Base-by-base conservation (phyloP, 2,797 vertebrate species). In the Pangasius krempfi region DNA sequence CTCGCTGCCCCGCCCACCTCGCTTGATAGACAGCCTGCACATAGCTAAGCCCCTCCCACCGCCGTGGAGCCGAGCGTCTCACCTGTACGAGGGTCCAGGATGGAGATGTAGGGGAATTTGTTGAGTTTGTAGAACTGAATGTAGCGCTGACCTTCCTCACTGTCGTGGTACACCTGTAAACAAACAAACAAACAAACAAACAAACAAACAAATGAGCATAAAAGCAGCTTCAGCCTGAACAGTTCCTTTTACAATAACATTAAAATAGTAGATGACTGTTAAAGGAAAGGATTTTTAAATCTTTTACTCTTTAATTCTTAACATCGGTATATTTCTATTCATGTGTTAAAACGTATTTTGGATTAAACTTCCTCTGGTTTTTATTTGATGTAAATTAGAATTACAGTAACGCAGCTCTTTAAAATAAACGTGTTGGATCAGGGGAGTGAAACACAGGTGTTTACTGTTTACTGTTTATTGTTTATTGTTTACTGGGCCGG, bases 101-200 rank as follows among this genome's bases (percentile, higher is more conserved):
- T 99, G 90, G 99, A 99, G 92, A 99, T 99, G 84, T 99, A 99
- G 73, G 99, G 99, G 91, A 99, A 99, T 92, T 99, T 98, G 94
- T 98, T 97, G 92, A 99, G 93, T 93, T 99, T 99, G 94, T 99
- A 99, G 88, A 99, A 99, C 94, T 99, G 99, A 92, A 99, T 99
- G 90, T 99, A 99, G 93, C 98, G 95, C 95, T 99, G 98, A 87
- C 99, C 99, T 92, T 99, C 99, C 93, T 99, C 99, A 73, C 98
- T 99, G 93, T 99, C 99, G 6, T 99, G 98, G 93, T 99, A 99
- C 76, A 99, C 99, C 99, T 99, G 92, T 91, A 94, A 4, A 95
- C 50, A 47, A 72, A 86, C 37, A 79, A 70, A 85, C 5, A 94
- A 4, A 95, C 50, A 78, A 70, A 85, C 5, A 94, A 4, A 95